Evolutionary conservation across 1,140 invertebrate genomes (phyloP), one percentile per base, ranked within the genome.

Genomic region (Holcopasites calliopsidis): DNA sequence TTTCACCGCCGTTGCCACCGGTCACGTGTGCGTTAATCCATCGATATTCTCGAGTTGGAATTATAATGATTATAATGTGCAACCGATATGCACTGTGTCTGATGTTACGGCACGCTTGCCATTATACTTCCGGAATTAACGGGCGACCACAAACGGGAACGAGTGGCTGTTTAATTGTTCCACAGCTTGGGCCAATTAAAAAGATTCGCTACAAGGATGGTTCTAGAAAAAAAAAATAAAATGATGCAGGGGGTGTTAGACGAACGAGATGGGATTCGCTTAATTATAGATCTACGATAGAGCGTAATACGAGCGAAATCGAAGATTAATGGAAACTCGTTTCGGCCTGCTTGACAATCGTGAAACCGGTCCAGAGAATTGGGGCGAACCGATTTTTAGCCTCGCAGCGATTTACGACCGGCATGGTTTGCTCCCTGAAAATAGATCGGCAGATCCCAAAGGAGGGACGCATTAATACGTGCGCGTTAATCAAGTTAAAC

Each of bases 361-460:
- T 65, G 58, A 55, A 83, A 82, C 76, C 68, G 78, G 75, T 81
- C 74, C 49, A 66, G 6, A 73, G 77, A 83, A 84, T 77, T 80
- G 74, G 70, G 55, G 74, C 76, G 47, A 61, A n/a, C 62, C 71
- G 64, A 80, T 76, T 62, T 80, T 80, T 49, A 79, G 33, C 38
- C 44, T 62, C 50, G 58, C 50, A 69, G 38, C 64, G 33, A 73
- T 73, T 60, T 38, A 42, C 2, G 3, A 28, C 8, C 26, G 7
- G 2, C n/a, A 35, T 31, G 61, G 50, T 42, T 72, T 33, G 31
- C 35, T 35, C n/a, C 28, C 16, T 44, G 50, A 55, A 80, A 69
- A 52, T 69, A 62, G 42, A 66, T 49, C 47, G 50, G 11, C 10
- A 13, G 7, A 55, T 38, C 69, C 73, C 23, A 26, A 35, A n/a